These are phyloP conservation scores for Microctonus hyperodae DNA, from an alignment of 2,888 invertebrate genomes.

Conservation along the genomic window DNA sequence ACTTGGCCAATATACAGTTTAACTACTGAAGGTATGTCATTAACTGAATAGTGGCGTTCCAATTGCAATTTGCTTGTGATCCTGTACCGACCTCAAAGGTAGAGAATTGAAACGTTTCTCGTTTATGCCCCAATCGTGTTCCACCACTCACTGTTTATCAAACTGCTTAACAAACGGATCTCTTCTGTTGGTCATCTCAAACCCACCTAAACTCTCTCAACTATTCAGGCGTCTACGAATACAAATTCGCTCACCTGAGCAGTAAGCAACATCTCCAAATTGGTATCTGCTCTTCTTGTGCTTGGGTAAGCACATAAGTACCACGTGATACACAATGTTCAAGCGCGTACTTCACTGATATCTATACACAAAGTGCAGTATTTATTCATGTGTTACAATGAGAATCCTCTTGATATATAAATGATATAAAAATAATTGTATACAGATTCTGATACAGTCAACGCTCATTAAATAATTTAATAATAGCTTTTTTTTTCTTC, in stretches of 20 bases:
- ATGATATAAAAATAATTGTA: no score
- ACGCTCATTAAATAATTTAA: no score
- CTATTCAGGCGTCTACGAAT: slow-evolving; percentile 6
- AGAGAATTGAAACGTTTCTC: slow-evolving; percentile 35
- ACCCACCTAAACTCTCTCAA: slow-evolving; percentile 21
- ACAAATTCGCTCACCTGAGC: slow-evolving; percentile 22
- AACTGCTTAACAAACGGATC: slow-evolving; percentile 28
- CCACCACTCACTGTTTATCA: slow-evolving; percentile 12
- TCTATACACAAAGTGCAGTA: background rate
- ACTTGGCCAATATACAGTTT: slow-evolving; percentile 8
- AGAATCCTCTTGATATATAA: background rate
- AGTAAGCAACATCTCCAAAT: slow-evolving; percentile 20
- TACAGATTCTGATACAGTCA: no score
- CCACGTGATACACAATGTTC: slow-evolving; percentile 20
- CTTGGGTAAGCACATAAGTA: slow-evolving; percentile 24
- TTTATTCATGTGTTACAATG: background rate
- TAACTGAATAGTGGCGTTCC: slow-evolving; percentile 36
- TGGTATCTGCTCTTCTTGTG: slow-evolving; percentile 19
- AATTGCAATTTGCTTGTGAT: slow-evolving; percentile 43
- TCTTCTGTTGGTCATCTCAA: slow-evolving; percentile 28
- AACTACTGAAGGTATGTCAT: slow-evolving; percentile 32
- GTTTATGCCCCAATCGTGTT: slow-evolving; percentile 24
- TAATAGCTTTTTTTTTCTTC: no score
- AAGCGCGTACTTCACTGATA: slow-evolving; percentile 11
- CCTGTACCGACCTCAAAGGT: slow-evolving; percentile 31